Evolutionary conservation across 30 jellyfish, hydroid and myxozoan species (phyloP), one percentile per base, ranked within the genome.

Genomic region (Haliclystus octoradiatus): DNA sequence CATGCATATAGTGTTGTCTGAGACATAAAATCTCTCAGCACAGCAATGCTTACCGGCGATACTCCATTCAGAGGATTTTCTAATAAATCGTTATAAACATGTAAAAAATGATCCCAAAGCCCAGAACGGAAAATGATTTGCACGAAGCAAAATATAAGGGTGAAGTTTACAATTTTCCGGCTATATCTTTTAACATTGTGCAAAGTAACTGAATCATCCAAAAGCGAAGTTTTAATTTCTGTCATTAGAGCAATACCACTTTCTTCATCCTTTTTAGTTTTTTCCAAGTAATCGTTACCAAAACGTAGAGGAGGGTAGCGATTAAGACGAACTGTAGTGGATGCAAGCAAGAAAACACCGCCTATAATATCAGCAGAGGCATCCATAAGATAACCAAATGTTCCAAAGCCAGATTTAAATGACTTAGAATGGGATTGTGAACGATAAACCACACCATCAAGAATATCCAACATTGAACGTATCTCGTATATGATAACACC

Each of bases 71-170:
- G 14, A 19, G 76, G 81, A 2, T 65, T 66, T 34, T 75, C 92
- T n/a, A 86, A 73, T 53, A 68, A 51, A 26, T 74, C 74, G 49
- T 70, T 71, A 65, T 86, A 86, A 2, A 73, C 68, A 31, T 86
- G 92, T 14, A 70, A 78, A 62, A 86, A 86, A 68, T 86, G 96
- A 52, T 86, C 96, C 96, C 96, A 86, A 5, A 86, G 79, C 28
- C 79, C 96, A 78, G 93, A 74, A 34, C 96, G 62, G 19, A 74
- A 64, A 69, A 78, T 65, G 14, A 86, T 92, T 49, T 83, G 92
- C 5, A 86, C 24, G 22, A 88, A 85, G 70, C 68, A 86, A 66
- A 86, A 72, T 2, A 71, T 35, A 3, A 86, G 49, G 2, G 93
- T 79, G 23, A 86, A 52, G 73, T 86, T 86, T 65, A 86, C 70